phyloP scores from a whole-genome alignment of 2,113 vertebrate species.

The Panthera uncia region DNA sequence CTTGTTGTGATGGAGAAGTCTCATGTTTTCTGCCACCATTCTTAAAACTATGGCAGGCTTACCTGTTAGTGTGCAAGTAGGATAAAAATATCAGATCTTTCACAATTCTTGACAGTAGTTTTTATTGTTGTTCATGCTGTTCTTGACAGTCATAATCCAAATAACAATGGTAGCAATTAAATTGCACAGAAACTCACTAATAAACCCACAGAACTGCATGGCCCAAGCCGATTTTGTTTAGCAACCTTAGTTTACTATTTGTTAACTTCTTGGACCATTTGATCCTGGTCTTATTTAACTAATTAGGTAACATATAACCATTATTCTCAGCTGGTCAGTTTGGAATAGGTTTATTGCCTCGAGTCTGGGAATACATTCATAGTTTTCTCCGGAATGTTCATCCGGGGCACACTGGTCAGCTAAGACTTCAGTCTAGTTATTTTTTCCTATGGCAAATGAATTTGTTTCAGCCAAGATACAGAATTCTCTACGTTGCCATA shows the following conservation, averaged over 20 bases:
- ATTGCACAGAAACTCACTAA: background rate
- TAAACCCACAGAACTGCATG: background rate
- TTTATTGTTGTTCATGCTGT: background rate
- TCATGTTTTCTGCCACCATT: background rate
- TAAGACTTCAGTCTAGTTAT: background rate
- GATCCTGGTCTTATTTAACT: background rate
- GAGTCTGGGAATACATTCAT: background rate
- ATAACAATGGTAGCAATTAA: background rate
- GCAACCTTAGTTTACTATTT: background rate
- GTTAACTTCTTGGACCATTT: slow-evolving; percentile 1
- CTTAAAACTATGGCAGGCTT: background rate
- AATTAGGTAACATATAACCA: background rate
- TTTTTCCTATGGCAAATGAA: background rate
- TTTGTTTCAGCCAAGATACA: slow-evolving; percentile 9
- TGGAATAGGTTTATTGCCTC: slow-evolving; percentile 30
- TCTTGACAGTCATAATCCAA: background rate
- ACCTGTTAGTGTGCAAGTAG: background rate
- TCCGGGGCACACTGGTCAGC: background rate
- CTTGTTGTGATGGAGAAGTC: background rate
- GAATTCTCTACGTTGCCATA: background rate
- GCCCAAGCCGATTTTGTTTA: background rate
- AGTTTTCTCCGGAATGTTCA: slow-evolving; percentile 38
- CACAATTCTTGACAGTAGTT: background rate
- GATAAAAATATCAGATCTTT: background rate
- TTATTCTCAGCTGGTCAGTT: slow-evolving; percentile 11